Conservation (phyloP, 2,797 vertebrate genomes). For the Periparus ater region DNA sequence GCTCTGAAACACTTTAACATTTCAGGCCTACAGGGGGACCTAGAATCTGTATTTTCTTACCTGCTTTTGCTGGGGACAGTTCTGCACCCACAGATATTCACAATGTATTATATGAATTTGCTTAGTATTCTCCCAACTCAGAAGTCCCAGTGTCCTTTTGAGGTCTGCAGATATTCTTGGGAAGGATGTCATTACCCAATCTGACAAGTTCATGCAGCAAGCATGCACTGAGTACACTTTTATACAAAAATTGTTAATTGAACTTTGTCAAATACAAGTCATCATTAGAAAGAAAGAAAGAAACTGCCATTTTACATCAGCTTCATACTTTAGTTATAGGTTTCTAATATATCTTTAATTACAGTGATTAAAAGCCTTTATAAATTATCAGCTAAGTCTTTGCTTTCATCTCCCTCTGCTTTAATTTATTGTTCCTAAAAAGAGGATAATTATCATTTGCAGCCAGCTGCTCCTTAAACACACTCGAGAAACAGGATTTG, state of each 20-base stretch:
- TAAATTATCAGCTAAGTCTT: conserved; percentile 20
- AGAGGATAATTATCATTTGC: conserved; percentile 1
- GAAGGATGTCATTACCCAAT: background rate
- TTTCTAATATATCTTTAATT: conserved; percentile 38
- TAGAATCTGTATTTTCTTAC: background rate
- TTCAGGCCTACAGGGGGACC: background rate
- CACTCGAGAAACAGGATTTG: background rate
- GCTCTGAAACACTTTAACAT: background rate
- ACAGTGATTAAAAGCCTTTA: background rate
- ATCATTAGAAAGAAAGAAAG: background rate
- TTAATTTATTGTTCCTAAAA: conserved; percentile 41
- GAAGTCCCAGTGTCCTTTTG: background rate
- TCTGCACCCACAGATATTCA: background rate
- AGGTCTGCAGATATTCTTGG: background rate
- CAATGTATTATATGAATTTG: background rate
- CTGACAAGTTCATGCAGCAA: background rate
- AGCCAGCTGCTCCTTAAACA: conserved; percentile 4
- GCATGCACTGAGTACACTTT: background rate
- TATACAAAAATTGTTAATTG: background rate
- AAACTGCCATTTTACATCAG: background rate
- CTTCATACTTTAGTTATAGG: background rate
- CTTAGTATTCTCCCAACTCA: background rate
- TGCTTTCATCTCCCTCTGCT: background rate
- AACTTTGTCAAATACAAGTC: background rate
- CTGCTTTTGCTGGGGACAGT: background rate